Evolutionary conservation across 2,113 vertebrate species (phyloP).

Genomic region (Dunckerocampus dactyliophorus): DNA sequence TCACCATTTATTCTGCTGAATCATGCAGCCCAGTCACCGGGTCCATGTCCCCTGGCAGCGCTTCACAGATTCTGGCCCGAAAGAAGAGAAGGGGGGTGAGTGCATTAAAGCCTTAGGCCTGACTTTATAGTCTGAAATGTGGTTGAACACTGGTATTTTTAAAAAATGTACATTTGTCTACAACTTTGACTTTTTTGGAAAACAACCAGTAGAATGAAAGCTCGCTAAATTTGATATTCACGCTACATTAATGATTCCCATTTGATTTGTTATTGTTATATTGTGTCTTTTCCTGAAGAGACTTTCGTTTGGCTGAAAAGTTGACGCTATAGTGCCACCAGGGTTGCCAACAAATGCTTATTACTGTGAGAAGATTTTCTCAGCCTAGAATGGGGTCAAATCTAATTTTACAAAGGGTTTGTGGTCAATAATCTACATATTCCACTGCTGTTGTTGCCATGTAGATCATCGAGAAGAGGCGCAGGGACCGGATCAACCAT

Average conservation of each 20-base stretch:
- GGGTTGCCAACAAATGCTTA: background rate
- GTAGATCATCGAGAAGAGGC: slow-evolving; percentile 93
- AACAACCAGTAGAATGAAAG: too few relatives aligned
- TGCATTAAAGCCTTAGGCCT: slow-evolving; percentile 23
- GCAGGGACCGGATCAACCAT: slow-evolving; percentile 92
- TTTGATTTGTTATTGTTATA: background rate
- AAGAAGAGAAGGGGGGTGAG: slow-evolving; percentile 95
- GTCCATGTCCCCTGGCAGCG: slow-evolving; percentile 83
- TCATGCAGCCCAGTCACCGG: slow-evolving; percentile 81
- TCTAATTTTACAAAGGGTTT: too few relatives aligned
- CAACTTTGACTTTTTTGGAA: too few relatives aligned
- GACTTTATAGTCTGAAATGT: background rate
- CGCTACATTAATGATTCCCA: background rate
- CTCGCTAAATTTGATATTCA: too few relatives aligned
- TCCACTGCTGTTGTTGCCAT: background rate
- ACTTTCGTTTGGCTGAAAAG: background rate
- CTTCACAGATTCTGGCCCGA: slow-evolving; percentile 88
- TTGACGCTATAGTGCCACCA: background rate
- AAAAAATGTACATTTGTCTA: background rate
- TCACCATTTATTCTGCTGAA: slow-evolving; percentile 37
- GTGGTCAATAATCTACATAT: background rate
- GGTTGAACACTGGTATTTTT: background rate
- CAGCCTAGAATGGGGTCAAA: background rate
- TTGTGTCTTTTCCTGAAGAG: background rate
- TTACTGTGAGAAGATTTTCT: background rate